A percentile compares a stretch with the other conserved stretches of the same genome.
These are phyloP conservation scores for Atherinomorus stipes DNA, from an alignment of 2,113 vertebrate species.

Conservation along the genomic window DNA sequence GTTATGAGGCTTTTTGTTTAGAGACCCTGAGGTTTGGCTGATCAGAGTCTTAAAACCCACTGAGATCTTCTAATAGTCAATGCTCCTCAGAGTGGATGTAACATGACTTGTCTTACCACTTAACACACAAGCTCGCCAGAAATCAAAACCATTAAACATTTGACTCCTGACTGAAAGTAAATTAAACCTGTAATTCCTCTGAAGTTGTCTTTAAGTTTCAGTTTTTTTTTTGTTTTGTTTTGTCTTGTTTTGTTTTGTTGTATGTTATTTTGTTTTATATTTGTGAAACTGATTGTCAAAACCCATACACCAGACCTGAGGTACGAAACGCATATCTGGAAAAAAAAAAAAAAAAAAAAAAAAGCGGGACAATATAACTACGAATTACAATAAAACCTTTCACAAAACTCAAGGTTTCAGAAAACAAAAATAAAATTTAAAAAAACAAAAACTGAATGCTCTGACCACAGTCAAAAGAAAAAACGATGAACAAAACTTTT, in stretches of 20 bases:
- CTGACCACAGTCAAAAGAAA: too few relatives aligned
- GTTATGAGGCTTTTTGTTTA: constrained; percentile 19
- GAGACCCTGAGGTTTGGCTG: constrained; percentile 2
- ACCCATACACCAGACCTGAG: neutral
- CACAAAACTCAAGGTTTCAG: neutral
- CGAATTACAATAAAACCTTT: too few relatives aligned
- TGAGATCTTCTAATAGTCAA: constrained; percentile 28
- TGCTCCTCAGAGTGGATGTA: constrained; percentile 54
- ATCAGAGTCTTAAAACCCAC: constrained; percentile 21
- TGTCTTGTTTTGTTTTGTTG: neutral
- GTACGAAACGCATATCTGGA: too few relatives aligned
- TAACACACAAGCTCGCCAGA: constrained; percentile 39
- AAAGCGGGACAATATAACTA: neutral
- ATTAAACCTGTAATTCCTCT: constrained; percentile 53
- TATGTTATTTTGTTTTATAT: neutral
- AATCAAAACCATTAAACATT: constrained; percentile 40
- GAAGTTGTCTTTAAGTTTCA: constrained; percentile 25
- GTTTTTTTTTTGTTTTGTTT: neutral
- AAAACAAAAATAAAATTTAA: neutral
- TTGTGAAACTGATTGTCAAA: neutral
- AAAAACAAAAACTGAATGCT: neutral
- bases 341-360: too few relatives aligned
- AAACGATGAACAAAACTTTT: too few relatives aligned
- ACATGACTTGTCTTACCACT: constrained; percentile 43
- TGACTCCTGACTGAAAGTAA: constrained; percentile 64